These are phyloP conservation scores for Reticulitermes speratus DNA, from an alignment of 1,140 invertebrate genomes.

Conservation along the genomic window DNA sequence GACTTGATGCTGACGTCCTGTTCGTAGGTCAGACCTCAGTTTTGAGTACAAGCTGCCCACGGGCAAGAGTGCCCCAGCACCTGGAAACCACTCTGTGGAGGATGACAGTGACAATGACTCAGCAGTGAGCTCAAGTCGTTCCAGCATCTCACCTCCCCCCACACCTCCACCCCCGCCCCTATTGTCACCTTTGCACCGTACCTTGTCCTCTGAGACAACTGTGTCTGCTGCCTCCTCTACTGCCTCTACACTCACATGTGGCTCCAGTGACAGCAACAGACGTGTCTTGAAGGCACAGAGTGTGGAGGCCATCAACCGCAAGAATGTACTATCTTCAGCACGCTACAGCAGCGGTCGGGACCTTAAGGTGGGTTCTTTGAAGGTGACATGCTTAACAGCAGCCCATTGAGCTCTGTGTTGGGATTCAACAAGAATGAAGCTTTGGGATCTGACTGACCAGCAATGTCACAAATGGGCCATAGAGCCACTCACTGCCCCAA, in stretches of 20 bases:
- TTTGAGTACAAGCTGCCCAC: conserved; percentile 52
- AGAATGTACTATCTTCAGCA: conserved; percentile 83
- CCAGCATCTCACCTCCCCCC: conserved; percentile 66
- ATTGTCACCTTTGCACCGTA: conserved; percentile 47
- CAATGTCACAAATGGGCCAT: too few relatives aligned
- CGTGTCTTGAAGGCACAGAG: conserved; percentile 73
- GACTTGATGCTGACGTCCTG: too few relatives aligned
- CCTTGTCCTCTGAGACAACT: conserved; percentile 62
- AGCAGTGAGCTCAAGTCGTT: conserved; percentile 75
- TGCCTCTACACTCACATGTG: conserved; percentile 61
- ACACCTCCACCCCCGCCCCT: conserved; percentile 60
- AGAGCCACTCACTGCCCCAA: too few relatives aligned
- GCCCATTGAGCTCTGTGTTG: too few relatives aligned
- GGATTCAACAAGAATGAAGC: too few relatives aligned
- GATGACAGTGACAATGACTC: conserved; percentile 85
- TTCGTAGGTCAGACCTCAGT: conserved; percentile 50
- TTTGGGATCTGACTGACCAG: too few relatives aligned
- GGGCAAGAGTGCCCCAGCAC: conserved; percentile 17
- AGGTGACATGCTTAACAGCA: too few relatives aligned
- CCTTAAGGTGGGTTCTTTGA: conserved; percentile 44
- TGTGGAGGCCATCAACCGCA: conserved; percentile 78
- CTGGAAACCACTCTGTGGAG: conserved; percentile 37
- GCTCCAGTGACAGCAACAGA: conserved; percentile 47
- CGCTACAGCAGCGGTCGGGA: conserved; percentile 77
- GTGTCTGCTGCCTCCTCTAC: conserved; percentile 58